Evolutionary conservation across 1,140 invertebrate species (phyloP), one percentile per base, ranked within the genome.

Genomic region (Leptestheria dahalacensis): DNA sequence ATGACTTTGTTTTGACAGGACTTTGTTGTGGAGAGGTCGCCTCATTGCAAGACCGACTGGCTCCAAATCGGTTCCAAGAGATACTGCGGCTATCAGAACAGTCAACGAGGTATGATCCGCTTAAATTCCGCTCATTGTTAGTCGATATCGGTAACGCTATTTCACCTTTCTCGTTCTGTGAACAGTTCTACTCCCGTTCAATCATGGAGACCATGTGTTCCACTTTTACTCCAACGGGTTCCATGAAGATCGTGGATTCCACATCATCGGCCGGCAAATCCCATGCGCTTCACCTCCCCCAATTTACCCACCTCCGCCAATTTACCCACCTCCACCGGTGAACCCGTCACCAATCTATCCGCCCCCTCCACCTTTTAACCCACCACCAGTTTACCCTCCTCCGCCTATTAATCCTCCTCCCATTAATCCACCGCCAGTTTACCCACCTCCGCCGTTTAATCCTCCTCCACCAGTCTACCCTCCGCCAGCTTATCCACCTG

Each of bases 21-120:
- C 60, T 57, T 67, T n/a, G 61, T 63, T 25, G 58, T 67, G 33
- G 65, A 66, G 48, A 28, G 21, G 3, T 49, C 55, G 6, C 29
- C 24, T 21, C 23, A 60, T 60, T 61, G 57, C 57, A 15, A n/a
- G 11, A 57, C 54, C 26, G 53, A 63, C 49, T 58, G 62, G 57
- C 48, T 63, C 48, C 63, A 53, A 59, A 50, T 64, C n/a, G 59
- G 47, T 20, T 48, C 33, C 25, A 48, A 20, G 18, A 55, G 41
- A 11, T 25, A 53, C 46, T 63, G 55, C 20, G 56, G 57, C 2
- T 24, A 41, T 24, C 49, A 60, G 6, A 41, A 50, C 41, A 28
- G 48, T n/a, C 33, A 63, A n/a, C 33, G 47, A 57, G n/a, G 56
- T 63, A 60, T 20, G n/a, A 49, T 20, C n/a, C 10, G 12, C n/a